phyloP scores from a whole-genome alignment of 2,888 invertebrate genomes.

The Tetropium fuscum region DNA sequence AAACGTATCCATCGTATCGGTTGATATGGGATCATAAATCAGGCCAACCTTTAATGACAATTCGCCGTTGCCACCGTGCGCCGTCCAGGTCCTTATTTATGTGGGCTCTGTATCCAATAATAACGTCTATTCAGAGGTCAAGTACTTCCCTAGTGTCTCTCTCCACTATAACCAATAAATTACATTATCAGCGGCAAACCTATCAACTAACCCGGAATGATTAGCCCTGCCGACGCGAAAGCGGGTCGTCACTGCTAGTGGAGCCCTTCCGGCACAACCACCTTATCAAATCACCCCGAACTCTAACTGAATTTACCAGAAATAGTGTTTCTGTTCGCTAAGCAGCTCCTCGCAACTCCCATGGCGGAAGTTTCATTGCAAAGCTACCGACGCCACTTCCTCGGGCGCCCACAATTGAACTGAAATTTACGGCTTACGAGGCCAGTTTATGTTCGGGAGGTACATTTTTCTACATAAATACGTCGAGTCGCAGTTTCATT shows the following conservation, averaged over 20 bases:
- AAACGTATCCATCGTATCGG: too few relatives aligned
- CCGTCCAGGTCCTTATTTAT: conserved; percentile 18
- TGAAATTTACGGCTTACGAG: conserved; percentile 12
- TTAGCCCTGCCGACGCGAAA: conserved; percentile 25
- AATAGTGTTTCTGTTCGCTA: conserved; percentile 28
- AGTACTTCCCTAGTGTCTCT: conserved; percentile 10
- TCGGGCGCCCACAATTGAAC: conserved; percentile 14
- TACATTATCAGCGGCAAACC: conserved; percentile 27
- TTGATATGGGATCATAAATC: conserved; percentile 15
- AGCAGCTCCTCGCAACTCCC: conserved; percentile 16
- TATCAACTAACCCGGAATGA: conserved; percentile 16
- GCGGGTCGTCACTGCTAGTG: conserved; percentile 37
- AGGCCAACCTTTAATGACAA: conserved; percentile 1
- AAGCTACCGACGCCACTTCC: not conserved
- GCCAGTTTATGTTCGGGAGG: not conserved
- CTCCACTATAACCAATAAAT: conserved; percentile 16
- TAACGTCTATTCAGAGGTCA: conserved; percentile 21
- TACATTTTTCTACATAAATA: too few relatives aligned
- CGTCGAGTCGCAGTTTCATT: too few relatives aligned
- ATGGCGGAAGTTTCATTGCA: conserved; percentile 28
- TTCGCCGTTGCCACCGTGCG: conserved; percentile 9
- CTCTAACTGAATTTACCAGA: conserved; percentile 43
- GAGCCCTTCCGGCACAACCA: conserved; percentile 41
- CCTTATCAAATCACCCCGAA: conserved; percentile 46
- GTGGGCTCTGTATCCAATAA: conserved; percentile 16